Percentiles rank a stretch among this genome's conserved stretches.
phyloP scores from a whole-genome alignment of 2,797 vertebrate species.

The Lutjanus argentimaculatus region DNA sequence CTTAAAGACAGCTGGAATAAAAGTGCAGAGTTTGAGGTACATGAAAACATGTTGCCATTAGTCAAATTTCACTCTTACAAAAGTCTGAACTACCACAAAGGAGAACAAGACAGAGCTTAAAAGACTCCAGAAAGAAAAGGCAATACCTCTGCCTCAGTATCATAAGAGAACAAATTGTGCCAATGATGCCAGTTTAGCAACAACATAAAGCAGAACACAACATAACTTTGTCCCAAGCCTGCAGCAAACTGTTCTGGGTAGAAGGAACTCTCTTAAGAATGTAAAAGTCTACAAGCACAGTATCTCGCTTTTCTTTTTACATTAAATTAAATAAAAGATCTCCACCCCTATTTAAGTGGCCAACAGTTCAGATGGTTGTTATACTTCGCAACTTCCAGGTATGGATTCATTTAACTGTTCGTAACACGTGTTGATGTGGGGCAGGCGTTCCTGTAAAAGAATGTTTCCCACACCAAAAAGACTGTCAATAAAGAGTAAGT shows the following conservation, averaged over 20 bases:
- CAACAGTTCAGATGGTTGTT: not conserved
- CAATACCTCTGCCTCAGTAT: too few species aligned
- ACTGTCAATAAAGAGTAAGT: not conserved
- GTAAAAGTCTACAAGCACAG: not conserved
- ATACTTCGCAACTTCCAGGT: not conserved
- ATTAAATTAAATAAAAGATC: not conserved
- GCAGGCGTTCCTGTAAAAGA: not conserved
- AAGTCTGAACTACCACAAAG: not conserved
- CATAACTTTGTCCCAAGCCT: not conserved
- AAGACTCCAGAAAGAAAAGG: too few species aligned
- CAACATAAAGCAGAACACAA: not conserved
- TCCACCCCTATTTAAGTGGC: not conserved
- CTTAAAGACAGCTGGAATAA: not conserved
- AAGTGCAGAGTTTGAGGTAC: not conserved
- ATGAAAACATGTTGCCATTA: not conserved
- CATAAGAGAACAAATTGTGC: not conserved
- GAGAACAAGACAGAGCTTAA: not conserved
- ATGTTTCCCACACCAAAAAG: not conserved
- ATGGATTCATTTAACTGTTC: not conserved
- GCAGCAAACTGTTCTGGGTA: not conserved
- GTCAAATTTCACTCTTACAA: not conserved
- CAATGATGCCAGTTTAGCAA: not conserved
- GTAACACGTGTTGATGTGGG: not conserved
- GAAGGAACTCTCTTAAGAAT: not conserved
- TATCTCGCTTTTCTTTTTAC: not conserved